These are phyloP conservation scores for Umimayanthus kanabou DNA, from an alignment of 92 coral and sea anemone species.

Conservation along the genomic window DNA sequence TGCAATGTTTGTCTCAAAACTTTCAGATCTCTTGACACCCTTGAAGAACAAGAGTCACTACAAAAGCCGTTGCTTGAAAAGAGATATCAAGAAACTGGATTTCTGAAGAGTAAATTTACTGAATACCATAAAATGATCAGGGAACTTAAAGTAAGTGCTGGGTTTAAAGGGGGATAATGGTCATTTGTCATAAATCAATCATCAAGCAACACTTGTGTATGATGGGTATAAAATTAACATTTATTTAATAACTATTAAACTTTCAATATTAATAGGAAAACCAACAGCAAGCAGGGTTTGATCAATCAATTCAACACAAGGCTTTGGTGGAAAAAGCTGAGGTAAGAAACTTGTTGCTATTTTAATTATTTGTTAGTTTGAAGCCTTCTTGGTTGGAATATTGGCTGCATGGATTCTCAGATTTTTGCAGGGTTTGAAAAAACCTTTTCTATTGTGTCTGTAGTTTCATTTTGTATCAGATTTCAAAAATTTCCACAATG, in stretches of 20 bases:
- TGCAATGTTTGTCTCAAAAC: neutral
- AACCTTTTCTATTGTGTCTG: too few relatives aligned
- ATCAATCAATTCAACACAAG: conserved; percentile 72
- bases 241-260: too few relatives aligned
- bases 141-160: conserved; percentile 68
- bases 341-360: conserved; percentile 47
- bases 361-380: neutral
- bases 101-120: conserved; percentile 74
- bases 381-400: neutral
- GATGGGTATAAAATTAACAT: too few relatives aligned
- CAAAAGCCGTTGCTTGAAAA: conserved; percentile 82
- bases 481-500: too few relatives aligned
- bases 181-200: too few relatives aligned
- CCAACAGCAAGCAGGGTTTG: conserved; percentile 67
- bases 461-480: too few relatives aligned
- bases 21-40: conserved; percentile 73
- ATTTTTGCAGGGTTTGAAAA: too few relatives aligned
- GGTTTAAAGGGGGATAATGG: neutral
- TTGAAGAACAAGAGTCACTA: conserved; percentile 74
- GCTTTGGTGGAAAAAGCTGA: conserved; percentile 83
- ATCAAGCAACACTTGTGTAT: too few relatives aligned
- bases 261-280: conserved; percentile 42
- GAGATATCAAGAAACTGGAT: conserved; percentile 85
- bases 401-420: too few relatives aligned
- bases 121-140: conserved; percentile 77